phyloP scores from a whole-genome alignment of 2,113 vertebrate species.

The Anseranas semipalmata region DNA sequence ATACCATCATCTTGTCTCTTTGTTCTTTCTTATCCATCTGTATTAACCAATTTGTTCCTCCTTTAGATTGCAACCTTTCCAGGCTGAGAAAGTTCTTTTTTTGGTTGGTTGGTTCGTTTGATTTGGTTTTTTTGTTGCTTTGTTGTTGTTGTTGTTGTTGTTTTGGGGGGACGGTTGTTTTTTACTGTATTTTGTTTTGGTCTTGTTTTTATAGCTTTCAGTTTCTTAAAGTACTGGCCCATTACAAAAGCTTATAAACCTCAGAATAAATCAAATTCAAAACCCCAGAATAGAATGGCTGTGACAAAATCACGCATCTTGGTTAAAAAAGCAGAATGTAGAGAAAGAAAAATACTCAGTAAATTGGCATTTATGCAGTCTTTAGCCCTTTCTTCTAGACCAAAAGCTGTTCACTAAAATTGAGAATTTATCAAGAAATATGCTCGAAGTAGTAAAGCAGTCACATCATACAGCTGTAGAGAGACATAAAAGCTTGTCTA shows the following conservation, averaged over 20 bases:
- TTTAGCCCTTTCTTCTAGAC: conserved; percentile 15
- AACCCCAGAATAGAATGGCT: neutral
- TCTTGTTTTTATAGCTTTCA: neutral
- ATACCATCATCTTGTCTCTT: neutral
- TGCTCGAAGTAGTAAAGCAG: neutral
- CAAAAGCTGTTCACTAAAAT: conserved; percentile 17
- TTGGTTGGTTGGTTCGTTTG: no score
- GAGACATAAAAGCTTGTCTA: conserved; percentile 53
- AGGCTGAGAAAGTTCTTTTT: neutral
- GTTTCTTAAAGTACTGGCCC: neutral
- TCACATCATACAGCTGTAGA: conserved; percentile 34
- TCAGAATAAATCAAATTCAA: neutral
- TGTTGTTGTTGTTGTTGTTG: neutral
- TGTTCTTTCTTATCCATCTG: neutral
- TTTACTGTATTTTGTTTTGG: neutral
- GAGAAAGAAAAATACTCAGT: conserved; percentile 9
- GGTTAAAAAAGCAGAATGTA: neutral
- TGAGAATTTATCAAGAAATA: conserved; percentile 43
- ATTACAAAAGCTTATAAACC: neutral
- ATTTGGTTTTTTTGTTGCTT: neutral
- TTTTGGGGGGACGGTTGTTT: neutral
- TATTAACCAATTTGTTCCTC: neutral
- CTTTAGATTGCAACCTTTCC: neutral
- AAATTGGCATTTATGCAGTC: conserved; percentile 17
- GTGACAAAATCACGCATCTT: neutral